Percentiles rank a stretch among this genome's conserved stretches.
Conservation (phyloP, 2,888 invertebrate genomes). For the Agrotis exclamationis region DNA sequence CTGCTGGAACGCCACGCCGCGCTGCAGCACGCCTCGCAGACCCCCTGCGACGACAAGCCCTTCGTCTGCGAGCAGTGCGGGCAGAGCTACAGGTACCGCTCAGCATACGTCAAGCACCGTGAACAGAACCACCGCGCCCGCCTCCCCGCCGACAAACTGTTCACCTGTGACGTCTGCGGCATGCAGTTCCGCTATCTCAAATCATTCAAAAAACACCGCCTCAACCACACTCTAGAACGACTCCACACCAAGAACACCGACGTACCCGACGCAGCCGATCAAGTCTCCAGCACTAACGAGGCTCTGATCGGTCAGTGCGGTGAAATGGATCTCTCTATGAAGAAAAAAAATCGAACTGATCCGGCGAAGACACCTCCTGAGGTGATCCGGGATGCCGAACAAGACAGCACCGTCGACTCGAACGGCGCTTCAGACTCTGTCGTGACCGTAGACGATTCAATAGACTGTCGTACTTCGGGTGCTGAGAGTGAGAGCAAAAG, state of each 20-base stretch:
- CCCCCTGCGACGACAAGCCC: constrained; percentile 95
- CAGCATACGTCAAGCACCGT: constrained; percentile 94
- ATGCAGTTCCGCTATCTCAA: constrained; percentile 98
- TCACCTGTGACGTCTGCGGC: constrained; percentile 97
- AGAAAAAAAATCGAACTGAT: constrained; percentile 82
- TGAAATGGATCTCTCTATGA: constrained; percentile 92
- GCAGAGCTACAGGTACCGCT: constrained; percentile 96
- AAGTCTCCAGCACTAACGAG: constrained; percentile 94
- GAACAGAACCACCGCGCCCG: constrained; percentile 97
- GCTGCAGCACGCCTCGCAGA: constrained; percentile 94
- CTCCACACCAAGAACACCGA: constrained; percentile 93
- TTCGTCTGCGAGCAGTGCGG: constrained; percentile 98
- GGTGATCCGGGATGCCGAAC: constrained; percentile 90
- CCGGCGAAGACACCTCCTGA: constrained; percentile 88
- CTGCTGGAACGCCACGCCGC: constrained; percentile 96
- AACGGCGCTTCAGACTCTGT: constrained; percentile 89
- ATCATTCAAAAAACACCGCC: constrained; percentile 97
- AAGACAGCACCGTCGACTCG: constrained; percentile 94
- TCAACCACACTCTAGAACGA: constrained; percentile 96
- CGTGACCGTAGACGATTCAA: constrained; percentile 86
- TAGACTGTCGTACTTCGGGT: constrained; percentile 86
- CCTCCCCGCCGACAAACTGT: constrained; percentile 96
- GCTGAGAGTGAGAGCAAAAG: constrained; percentile 84
- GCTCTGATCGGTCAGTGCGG: constrained; percentile 90
- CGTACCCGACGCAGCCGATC: constrained; percentile 90